A percentile compares a stretch with the other conserved stretches of the same genome.
These are phyloP conservation scores for Prenolepis imparis DNA, from an alignment of 2,888 invertebrate genomes.

Conservation along the genomic window DNA sequence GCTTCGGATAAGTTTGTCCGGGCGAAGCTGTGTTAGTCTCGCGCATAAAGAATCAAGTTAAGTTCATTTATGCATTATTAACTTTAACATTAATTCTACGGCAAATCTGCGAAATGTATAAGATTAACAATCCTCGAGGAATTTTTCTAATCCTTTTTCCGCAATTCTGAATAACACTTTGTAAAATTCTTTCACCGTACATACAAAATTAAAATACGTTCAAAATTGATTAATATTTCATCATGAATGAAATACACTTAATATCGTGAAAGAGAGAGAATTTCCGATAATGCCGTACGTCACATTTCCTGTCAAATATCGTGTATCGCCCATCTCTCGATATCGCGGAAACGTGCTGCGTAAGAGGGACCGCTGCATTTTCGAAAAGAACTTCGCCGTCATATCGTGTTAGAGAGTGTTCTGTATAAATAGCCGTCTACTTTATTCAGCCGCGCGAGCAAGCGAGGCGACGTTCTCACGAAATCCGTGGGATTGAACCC, in stretches of 20 bases:
- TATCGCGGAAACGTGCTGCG: background rate
- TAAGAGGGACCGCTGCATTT: slow-evolving; percentile 16
- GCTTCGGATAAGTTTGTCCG: slow-evolving; percentile 23
- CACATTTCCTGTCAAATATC: background rate
- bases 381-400: slow-evolving; percentile 31
- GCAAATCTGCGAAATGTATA: background rate
- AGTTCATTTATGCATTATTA: background rate
- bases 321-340: slow-evolving; percentile 3
- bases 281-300: background rate
- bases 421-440: slow-evolving; percentile 56
- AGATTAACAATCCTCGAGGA: background rate
- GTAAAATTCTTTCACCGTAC: background rate
- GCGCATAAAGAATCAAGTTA: background rate
- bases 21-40: background rate
- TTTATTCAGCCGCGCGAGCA: slow-evolving; percentile 41
- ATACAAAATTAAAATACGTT: background rate
- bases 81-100: background rate
- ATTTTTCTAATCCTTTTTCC: background rate
- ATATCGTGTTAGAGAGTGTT: slow-evolving; percentile 48
- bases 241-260: background rate
- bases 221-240: slow-evolving; percentile 13
- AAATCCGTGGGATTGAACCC: slow-evolving; percentile 47
- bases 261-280: background rate
- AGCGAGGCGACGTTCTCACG: slow-evolving; percentile 1
- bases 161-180: background rate